These are phyloP conservation scores for Catharus ustulatus DNA, from an alignment of 2,797 vertebrate species.

Conservation along the genomic window DNA sequence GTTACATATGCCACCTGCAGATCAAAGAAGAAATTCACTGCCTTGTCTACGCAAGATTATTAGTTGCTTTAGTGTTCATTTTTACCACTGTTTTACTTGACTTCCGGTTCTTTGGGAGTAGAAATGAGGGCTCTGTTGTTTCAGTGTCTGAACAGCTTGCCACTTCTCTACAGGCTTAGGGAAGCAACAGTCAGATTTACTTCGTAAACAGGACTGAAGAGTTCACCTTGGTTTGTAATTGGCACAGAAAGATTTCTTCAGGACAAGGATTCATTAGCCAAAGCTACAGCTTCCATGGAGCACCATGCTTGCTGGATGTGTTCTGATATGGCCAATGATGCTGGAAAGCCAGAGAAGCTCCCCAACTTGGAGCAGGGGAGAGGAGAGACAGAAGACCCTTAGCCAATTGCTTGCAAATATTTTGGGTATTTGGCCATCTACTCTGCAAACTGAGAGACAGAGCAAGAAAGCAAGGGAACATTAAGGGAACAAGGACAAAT, in stretches of 20 bases:
- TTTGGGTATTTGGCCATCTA: background rate
- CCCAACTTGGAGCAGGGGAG: accelerated
- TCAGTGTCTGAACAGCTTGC: background rate
- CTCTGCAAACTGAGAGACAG: background rate
- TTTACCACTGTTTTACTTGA: background rate
- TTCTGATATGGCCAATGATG: background rate
- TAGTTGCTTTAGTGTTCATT: background rate
- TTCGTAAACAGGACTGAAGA: background rate
- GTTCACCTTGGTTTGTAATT: background rate
- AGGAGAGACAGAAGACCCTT: background rate
- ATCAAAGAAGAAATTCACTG: background rate
- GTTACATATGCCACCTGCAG: background rate
- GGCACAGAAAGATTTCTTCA: background rate
- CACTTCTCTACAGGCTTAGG: background rate
- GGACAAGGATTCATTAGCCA: background rate
- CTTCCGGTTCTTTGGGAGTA: background rate
- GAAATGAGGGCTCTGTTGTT: background rate
- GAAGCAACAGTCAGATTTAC: background rate
- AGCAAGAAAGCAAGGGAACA: background rate
- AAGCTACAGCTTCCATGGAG: background rate
- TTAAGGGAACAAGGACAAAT: background rate
- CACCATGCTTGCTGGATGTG: background rate
- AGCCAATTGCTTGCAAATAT: background rate
- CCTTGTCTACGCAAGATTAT: background rate
- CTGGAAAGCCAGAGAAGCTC: background rate